Evolutionary conservation across 2,888 invertebrate genomes (phyloP).

Genomic region (Drosophila affinis): DNA sequence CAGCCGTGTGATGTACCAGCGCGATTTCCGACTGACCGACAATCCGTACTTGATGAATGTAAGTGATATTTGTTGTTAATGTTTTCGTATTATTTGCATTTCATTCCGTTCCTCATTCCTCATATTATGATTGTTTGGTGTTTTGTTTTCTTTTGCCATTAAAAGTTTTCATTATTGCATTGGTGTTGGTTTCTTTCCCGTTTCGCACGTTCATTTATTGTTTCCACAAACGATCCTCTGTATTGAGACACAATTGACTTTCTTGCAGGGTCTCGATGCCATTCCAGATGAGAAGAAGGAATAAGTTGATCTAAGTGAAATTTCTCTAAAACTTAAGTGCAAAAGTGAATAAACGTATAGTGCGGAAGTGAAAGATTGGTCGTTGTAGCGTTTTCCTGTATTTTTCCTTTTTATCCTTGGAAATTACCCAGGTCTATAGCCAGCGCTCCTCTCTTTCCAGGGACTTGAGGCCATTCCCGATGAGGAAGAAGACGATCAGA

Average conservation of each 20-base stretch:
- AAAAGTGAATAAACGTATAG: constrained; percentile 68
- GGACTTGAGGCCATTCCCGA: constrained; percentile 46
- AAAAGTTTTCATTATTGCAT: neutral
- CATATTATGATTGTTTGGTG: no score
- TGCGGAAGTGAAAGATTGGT: constrained; percentile 46
- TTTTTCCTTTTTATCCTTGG: neutral
- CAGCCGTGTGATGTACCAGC: constrained; percentile 86
- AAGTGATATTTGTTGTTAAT: constrained; percentile 74
- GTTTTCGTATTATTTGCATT: constrained; percentile 5
- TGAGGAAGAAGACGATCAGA: constrained; percentile 17
- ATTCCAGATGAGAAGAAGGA: constrained; percentile 85
- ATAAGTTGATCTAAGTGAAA: constrained; percentile 61
- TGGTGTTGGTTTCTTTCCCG: neutral
- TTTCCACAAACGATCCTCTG: constrained; percentile 20
- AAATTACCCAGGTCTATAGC: constrained; percentile 9
- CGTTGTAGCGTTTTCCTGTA: constrained; percentile 25
- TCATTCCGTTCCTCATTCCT: no score
- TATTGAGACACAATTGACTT: constrained; percentile 37
- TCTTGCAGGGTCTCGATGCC: constrained; percentile 86
- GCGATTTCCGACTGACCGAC: constrained; percentile 86
- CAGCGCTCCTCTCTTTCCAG: constrained; percentile 28
- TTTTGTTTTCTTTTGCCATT: neutral
- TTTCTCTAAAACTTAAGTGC: constrained; percentile 68
- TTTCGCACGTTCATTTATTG: constrained; percentile 13
- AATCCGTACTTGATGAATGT: constrained; percentile 87